Evolutionary conservation across 1,140 invertebrate species (phyloP).

Genomic region (Ericerus pela): DNA sequence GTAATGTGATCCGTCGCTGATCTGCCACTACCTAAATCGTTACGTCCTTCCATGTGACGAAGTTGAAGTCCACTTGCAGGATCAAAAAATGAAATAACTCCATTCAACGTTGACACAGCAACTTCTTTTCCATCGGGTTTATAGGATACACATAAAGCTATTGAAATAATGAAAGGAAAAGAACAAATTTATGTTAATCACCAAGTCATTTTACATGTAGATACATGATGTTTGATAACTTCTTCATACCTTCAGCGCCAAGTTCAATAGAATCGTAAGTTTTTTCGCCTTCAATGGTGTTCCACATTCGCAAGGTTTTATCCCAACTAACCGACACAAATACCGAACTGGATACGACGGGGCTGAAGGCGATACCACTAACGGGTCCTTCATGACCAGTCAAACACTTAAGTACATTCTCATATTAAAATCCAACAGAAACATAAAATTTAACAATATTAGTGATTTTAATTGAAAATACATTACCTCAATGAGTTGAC

Average conservation of each 20-base stretch:
- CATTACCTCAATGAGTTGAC: conserved; percentile 70
- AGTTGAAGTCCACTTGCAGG: conserved; percentile 51
- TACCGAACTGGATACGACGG: conserved; percentile 48
- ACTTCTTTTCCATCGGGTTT: conserved; percentile 80
- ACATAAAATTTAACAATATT: too few relatives aligned
- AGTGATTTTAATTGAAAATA: conserved; percentile 5
- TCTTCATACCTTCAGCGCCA: conserved; percentile 50
- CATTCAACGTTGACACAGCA: conserved; percentile 79
- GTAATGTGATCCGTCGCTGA: conserved; percentile 73
- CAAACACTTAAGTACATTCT: conserved; percentile 44
- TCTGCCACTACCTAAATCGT: conserved; percentile 71
- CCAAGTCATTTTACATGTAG: not conserved
- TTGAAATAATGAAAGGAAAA: conserved; percentile 18
- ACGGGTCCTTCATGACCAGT: conserved; percentile 87
- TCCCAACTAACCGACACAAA: conserved; percentile 89
- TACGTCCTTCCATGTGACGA: conserved; percentile 67
- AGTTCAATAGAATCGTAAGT: conserved; percentile 70
- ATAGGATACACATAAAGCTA: conserved; percentile 58
- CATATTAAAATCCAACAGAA: too few relatives aligned
- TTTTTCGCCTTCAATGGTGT: conserved; percentile 64
- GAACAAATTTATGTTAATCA: not conserved
- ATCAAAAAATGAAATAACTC: conserved; percentile 75
- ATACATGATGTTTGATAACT: not conserved
- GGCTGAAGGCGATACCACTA: conserved; percentile 63
- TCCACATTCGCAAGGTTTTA: conserved; percentile 82